Base-by-base conservation (phyloP, 2,797 vertebrate species). In the Acanthurus leucopareius region DNA sequence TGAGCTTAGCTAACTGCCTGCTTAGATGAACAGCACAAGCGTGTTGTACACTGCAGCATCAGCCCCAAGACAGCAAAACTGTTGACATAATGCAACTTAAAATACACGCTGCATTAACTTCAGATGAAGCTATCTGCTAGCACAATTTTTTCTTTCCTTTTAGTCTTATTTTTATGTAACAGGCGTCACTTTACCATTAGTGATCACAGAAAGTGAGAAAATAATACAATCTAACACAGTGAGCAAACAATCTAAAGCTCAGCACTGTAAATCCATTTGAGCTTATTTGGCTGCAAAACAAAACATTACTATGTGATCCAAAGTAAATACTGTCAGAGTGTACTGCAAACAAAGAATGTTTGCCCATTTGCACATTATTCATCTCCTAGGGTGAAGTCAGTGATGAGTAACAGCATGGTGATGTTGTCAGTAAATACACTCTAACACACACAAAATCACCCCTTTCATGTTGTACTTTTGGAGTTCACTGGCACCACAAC, bases 1-100 rank as follows among this genome's bases (percentile, higher is more conserved):
- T 92, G 89, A 93, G 92, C 90, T 93, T 86, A 90, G 89, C 92
- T 91, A 91, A 92, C 91, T 92, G 92, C 91, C 93, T 86, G 85
- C 88, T 92, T 75, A 89, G 89, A 90, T 91, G 89, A 92, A 86
- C 73, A 81, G 80, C 69, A 85, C 83, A 44, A 25, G 87, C 75
- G 62, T 45, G 74, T 60, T 77, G 70, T 73, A 83, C 84, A 83
- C 17, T 80, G 90, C 92, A 90, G 88, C 84, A 82, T 82, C 77
- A 85, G 78, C 84, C 85, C 59, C 72, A 56, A 87, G 88, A 86
- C 75, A 52, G 86, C 59, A 70, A 88, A 80, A 84, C 74, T 76
- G 89, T 88, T 89, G 86, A 84, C 82, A 79, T 71, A 74, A 91
- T 78, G 69, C 83, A 81, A 75, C 61, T 64, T 69, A 70, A 81